Base-by-base conservation (phyloP, 2,113 vertebrate genomes). In the Sphyrna mokarran region DNA sequence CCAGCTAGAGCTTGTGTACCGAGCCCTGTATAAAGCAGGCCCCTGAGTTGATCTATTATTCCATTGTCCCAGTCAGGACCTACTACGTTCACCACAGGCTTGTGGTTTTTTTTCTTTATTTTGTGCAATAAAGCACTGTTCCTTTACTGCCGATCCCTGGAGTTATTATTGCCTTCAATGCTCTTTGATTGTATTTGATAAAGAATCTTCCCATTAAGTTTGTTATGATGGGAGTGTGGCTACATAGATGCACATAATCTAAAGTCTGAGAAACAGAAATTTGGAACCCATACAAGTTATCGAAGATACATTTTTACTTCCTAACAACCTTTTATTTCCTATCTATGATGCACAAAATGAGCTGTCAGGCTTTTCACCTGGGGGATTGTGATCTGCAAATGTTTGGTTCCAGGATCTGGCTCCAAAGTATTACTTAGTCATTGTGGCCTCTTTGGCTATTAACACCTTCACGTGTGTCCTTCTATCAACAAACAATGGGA, bases 351-450 rank as follows among this genome's bases (percentile, higher is more conserved):
- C 37, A 94, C n/a, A 69, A 69, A 10, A 43, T 20, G 66, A 70
- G 91, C 63, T 70, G 91, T n/a, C 63, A 40, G 63, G 7, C 18
- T 33, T 94, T 94, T 94, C 66, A 69, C 22, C 91, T 43, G 91
- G 37, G 26, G 91, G 40, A 69, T 69, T 94, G 40, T 11, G 40
- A 43, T 69, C 91, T 69, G 89, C 91, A 5, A 69, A 68, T 94
- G 63, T 94, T 94, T 68, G n/a, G 66, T 94, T 94, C 63, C 91
- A 94, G 66, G 37, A 20, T 63, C 91, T 94, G 66, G 91, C 68
- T 94, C 37, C 43, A 69, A 69, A 63, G 70, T 68, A 69, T 40
- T 94, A 68, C 37, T 66, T 94, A 94, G 66, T 69, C 66, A 69
- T 22, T 26, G 91, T 37, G 20, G 91, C 16, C 40, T 70, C 37